Percentiles rank a stretch among this genome's conserved stretches.
These are phyloP conservation scores for Xestia xanthographa DNA, from an alignment of 2,888 invertebrate genomes.

Conservation along the genomic window DNA sequence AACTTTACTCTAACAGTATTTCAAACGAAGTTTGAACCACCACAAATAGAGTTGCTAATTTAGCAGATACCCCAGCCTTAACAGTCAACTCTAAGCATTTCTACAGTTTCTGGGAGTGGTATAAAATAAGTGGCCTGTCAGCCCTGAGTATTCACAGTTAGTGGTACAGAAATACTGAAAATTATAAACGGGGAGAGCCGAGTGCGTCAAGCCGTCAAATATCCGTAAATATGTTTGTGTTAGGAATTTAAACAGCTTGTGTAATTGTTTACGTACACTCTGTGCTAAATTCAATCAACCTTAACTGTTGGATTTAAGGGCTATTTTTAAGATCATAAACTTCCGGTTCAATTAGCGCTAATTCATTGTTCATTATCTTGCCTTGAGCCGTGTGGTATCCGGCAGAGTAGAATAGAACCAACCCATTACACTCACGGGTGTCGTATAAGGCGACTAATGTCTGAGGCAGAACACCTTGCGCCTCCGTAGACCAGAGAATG, in stretches of 20 bases:
- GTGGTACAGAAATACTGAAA: conserved; percentile 32
- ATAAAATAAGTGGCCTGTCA: not conserved
- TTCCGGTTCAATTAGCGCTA: not conserved
- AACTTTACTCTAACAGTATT: no score
- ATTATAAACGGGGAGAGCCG: conserved; percentile 35
- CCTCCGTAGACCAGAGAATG: no score
- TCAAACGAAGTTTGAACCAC: no score
- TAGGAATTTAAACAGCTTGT: conserved; percentile 8
- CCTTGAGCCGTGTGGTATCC: no score
- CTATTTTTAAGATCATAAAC: not conserved
- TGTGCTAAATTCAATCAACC: conserved; percentile 26
- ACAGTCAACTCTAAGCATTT: no score
- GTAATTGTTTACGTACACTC: conserved; percentile 33
- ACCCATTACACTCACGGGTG: no score
- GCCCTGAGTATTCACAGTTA: conserved; percentile 17
- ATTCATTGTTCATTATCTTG: not conserved
- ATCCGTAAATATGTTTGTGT: conserved; percentile 32
- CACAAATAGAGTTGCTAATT: no score
- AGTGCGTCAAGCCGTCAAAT: conserved; percentile 48
- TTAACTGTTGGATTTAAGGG: not conserved
- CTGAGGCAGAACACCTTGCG: no score
- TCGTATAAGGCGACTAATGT: no score
- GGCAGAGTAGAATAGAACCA: no score
- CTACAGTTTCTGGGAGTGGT: no score
- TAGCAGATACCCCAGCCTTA: no score